Percentiles rank a stretch among this genome's conserved stretches.
Evolutionary conservation across 2,113 vertebrate genomes (phyloP).

Genomic region (Chaetura pelagica): DNA sequence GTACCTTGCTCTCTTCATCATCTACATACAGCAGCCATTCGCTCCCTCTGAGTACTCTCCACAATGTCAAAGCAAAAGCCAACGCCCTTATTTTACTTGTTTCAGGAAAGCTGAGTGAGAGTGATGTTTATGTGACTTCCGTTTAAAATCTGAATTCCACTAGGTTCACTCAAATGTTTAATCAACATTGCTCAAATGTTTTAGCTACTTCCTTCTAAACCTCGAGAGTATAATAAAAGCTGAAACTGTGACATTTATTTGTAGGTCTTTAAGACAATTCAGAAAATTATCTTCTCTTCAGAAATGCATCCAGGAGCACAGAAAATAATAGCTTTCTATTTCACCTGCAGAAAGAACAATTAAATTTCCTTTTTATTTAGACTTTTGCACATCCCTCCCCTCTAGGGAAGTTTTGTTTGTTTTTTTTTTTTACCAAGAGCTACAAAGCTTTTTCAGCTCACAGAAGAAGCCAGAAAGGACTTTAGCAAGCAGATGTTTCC

Average conservation of each 20-base stretch:
- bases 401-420: neutral
- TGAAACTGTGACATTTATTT: constrained; percentile 12
- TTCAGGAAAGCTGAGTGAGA: neutral
- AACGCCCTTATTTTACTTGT: neutral
- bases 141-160: neutral
- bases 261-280: neutral
- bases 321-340: constrained; percentile 1
- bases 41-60: neutral
- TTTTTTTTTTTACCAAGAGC: neutral
- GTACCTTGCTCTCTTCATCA: neutral
- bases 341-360: neutral
- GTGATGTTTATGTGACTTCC: neutral
- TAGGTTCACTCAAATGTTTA: neutral
- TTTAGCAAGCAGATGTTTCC: neutral
- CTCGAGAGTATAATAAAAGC: constrained; percentile 7
- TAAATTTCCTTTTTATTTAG: constrained; percentile 1
- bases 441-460: neutral
- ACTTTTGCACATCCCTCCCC: neutral
- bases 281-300: neutral
- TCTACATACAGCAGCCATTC: neutral
- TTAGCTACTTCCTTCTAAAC: constrained; percentile 4
- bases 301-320: neutral
- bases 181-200: constrained; percentile 3
- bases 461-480: neutral
- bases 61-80: neutral